Percentiles rank a stretch among this genome's conserved stretches.
These are phyloP conservation scores for Periophthalmus magnuspinnatus DNA, from an alignment of 2,797 vertebrate genomes.

Conservation along the genomic window DNA sequence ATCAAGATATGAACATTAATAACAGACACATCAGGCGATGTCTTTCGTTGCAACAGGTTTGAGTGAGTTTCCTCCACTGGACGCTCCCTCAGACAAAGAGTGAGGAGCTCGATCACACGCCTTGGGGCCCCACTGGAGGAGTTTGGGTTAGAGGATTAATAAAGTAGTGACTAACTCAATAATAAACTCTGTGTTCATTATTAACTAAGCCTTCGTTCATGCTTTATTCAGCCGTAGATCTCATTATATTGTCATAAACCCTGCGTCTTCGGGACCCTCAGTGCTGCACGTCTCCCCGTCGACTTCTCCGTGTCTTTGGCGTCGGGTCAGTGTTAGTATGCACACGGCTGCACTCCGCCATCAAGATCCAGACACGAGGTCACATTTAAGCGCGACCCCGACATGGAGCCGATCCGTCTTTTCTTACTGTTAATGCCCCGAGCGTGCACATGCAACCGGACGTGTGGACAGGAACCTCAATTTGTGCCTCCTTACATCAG, in stretches of 20 bases:
- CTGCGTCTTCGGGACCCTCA: not conserved
- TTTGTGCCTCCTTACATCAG: constrained; percentile 33
- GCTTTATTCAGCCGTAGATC: too few relatives aligned
- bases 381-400: constrained; percentile 22
- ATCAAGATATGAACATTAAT: too few relatives aligned
- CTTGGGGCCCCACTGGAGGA: too few relatives aligned
- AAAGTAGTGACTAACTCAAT: too few relatives aligned
- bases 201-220: too few relatives aligned
- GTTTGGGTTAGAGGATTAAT: too few relatives aligned
- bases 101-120: too few relatives aligned
- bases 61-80: too few relatives aligned
- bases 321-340: constrained; percentile 22
- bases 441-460: constrained; percentile 5
- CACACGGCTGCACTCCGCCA: constrained; percentile 3
- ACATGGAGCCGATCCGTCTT: constrained; percentile 23
- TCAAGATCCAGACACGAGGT: constrained; percentile 11
- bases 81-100: too few relatives aligned
- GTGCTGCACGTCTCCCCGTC: constrained; percentile 16
- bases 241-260: not conserved
- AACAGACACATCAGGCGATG: too few relatives aligned
- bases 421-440: constrained; percentile 20
- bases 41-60: too few relatives aligned
- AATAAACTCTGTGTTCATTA: too few relatives aligned
- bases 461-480: constrained; percentile 25
- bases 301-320: constrained; percentile 10